A percentile compares a stretch with the other conserved stretches of the same genome.
Conservation (phyloP, 2,797 vertebrate species). For the Paratrypauchen microcephalus region DNA sequence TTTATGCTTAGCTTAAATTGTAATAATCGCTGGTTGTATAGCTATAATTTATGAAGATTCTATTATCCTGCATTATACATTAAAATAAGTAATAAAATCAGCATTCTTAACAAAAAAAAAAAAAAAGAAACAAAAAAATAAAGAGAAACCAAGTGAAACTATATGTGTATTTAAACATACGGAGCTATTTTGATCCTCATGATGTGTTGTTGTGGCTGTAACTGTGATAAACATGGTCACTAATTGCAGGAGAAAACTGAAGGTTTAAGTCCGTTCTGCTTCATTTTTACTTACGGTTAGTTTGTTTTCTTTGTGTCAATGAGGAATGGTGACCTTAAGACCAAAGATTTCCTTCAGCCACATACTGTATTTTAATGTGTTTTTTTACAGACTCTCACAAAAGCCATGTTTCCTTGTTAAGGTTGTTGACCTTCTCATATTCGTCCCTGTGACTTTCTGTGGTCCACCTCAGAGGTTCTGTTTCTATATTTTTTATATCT, state of each 20-base stretch:
- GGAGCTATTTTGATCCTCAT: neutral
- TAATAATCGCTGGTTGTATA: no score
- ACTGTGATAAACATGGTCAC: neutral
- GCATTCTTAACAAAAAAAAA: neutral
- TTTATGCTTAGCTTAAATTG: no score
- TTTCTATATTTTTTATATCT: constrained; percentile 63
- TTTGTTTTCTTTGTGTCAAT: constrained; percentile 22
- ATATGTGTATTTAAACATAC: neutral
- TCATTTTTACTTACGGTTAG: constrained; percentile 4
- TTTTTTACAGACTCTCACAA: constrained; percentile 48
- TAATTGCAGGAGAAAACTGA: neutral
- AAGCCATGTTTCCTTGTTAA: constrained; percentile 57
- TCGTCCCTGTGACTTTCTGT: constrained; percentile 58
- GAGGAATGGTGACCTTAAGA: constrained; percentile 35
- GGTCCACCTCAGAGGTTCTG: constrained; percentile 69
- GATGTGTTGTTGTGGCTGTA: neutral
- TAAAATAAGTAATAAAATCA: neutral
- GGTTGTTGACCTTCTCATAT: constrained; percentile 73
- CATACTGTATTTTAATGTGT: constrained; percentile 46
- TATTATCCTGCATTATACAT: neutral
- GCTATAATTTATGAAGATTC: no score
- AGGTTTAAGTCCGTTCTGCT: neutral
- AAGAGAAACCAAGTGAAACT: neutral
- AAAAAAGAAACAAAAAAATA: no score
- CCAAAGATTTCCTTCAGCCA: constrained; percentile 43